phyloP scores from a whole-genome alignment of 2,888 invertebrate species.

The Apamea anceps region DNA sequence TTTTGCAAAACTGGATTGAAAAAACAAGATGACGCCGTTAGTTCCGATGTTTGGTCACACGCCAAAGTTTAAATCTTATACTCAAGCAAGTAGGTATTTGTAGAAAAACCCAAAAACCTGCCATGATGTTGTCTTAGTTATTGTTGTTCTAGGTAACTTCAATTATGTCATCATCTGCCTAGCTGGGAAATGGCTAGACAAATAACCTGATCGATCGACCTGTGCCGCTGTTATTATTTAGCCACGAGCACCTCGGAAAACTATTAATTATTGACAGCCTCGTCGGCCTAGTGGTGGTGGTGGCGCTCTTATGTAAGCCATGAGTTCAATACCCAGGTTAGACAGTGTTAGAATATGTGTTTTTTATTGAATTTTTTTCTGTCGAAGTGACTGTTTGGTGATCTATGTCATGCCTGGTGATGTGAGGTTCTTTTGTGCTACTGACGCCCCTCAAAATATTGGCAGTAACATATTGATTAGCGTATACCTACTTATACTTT shows the following conservation, averaged over 20 bases:
- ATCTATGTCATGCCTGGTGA: background rate
- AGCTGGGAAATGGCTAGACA: no score
- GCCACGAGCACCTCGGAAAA: background rate
- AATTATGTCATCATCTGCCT: no score
- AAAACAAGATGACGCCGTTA: background rate
- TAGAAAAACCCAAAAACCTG: background rate
- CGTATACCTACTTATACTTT: background rate
- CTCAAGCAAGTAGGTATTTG: background rate
- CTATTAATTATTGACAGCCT: background rate
- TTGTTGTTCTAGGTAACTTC: background rate
- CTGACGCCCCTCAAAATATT: background rate
- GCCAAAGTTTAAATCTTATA: background rate
- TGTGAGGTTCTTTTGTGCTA: background rate
- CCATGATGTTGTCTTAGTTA: background rate
- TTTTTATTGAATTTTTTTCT: background rate
- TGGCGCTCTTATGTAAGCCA: background rate
- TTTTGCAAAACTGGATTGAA: no score
- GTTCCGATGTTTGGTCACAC: background rate
- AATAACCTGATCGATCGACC: no score
- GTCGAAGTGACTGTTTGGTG: background rate
- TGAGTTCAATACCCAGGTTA: background rate
- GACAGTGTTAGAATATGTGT: background rate
- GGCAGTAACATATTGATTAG: background rate
- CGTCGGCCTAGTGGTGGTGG: no score
- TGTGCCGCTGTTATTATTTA: no score